These are phyloP conservation scores for Melitaea cinxia DNA, from an alignment of 1,140 invertebrate species.

Conservation along the genomic window DNA sequence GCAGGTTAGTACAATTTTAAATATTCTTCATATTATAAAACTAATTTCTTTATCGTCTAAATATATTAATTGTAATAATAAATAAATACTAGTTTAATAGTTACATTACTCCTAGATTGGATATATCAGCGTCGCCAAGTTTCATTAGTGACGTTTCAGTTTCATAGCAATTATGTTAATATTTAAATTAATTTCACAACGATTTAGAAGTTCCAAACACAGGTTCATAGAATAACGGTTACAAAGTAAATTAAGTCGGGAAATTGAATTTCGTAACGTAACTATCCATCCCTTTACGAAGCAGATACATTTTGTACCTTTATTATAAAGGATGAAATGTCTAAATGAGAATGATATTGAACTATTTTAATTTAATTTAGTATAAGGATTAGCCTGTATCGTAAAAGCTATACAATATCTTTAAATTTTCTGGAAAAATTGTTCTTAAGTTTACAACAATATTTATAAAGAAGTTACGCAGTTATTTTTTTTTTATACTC, in stretches of 20 bases:
- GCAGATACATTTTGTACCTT: background rate
- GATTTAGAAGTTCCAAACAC: background rate
- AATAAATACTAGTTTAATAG: too few species aligned
- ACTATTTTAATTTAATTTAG: background rate
- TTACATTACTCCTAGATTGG: too few species aligned
- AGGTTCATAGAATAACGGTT: background rate
- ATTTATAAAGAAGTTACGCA: too few species aligned
- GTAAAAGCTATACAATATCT: too few species aligned
- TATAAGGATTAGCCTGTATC: background rate
- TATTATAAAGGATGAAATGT: background rate
- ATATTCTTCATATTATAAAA: too few species aligned
- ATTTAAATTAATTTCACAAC: background rate
- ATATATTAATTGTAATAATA: too few species aligned
- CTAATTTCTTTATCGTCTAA: too few species aligned
- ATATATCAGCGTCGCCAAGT: too few species aligned
- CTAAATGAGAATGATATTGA: background rate
- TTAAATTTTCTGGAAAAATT: too few species aligned
- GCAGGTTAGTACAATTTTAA: too few species aligned
- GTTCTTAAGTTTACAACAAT: too few species aligned
- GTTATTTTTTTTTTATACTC: too few species aligned
- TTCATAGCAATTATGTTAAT: background rate
- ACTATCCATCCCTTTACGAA: background rate
- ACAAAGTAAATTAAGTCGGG: conserved; percentile 4
- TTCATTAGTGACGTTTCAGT: background rate
- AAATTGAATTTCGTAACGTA: conserved; percentile 1